phyloP scores from a whole-genome alignment of 2,113 vertebrate species.

The Etheostoma spectabile region DNA sequence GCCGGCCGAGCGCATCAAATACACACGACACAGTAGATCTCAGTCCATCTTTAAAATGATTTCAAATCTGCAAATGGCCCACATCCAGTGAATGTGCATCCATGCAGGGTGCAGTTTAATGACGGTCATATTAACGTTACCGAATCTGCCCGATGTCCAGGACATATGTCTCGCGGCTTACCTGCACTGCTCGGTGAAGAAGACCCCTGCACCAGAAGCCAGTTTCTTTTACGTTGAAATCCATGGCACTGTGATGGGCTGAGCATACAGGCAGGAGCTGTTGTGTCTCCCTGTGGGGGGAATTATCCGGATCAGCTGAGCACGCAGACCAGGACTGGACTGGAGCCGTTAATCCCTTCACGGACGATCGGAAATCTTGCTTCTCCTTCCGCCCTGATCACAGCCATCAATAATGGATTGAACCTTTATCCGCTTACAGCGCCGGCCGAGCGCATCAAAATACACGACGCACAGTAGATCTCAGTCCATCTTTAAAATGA shows the following conservation, averaged over 20 bases:
- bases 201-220: constrained; percentile 94
- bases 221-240: constrained; percentile 97
- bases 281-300: constrained; percentile 31
- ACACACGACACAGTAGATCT: neutral
- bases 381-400: no score
- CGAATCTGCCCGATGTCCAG: neutral
- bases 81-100: neutral
- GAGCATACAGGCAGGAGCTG: constrained; percentile 20
- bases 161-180: constrained; percentile 26
- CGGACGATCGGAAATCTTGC: constrained; percentile 61
- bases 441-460: neutral
- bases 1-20: neutral
- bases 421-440: constrained; percentile 65
- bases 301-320: constrained; percentile 66
- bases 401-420: constrained; percentile 78
- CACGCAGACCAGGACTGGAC: constrained; percentile 20
- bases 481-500: no score
- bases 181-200: constrained; percentile 93
- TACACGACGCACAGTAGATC: neutral
- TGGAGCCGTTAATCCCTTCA: constrained; percentile 55
- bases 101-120: neutral
- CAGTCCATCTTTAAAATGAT: no score
- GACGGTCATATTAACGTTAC: neutral
- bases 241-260: constrained; percentile 80
- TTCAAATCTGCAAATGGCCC: neutral